phyloP scores from a whole-genome alignment of 2,888 invertebrate genomes.

The Sminthurinus aureus region DNA sequence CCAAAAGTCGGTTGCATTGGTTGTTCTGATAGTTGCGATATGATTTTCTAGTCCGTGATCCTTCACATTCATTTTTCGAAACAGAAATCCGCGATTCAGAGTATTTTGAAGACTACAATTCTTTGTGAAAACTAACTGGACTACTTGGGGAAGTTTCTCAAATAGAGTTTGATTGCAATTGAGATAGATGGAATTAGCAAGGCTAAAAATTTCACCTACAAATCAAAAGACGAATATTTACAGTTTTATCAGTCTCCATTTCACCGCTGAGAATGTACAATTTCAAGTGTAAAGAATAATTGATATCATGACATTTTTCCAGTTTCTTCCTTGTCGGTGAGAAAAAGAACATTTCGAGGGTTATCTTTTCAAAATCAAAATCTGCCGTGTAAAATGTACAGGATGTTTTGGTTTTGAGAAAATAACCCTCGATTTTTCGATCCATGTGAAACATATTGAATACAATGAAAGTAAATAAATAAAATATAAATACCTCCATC shows the following conservation, averaged over 20 bases:
- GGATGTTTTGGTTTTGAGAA: no score
- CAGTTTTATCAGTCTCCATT: no score
- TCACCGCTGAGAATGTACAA: no score
- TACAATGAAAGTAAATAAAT: no score
- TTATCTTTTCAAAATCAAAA: not conserved
- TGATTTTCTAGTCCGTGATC: slow-evolving; percentile 38
- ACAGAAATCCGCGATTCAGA: slow-evolving; percentile 27
- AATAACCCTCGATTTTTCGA: no score
- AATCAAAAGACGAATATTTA: not conserved
- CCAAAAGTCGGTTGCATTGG: slow-evolving; percentile 33
- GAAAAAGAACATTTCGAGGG: no score
- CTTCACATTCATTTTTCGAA: slow-evolving; percentile 20
- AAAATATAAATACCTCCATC: no score
- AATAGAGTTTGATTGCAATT: slow-evolving; percentile 29
- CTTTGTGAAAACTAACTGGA: slow-evolving; percentile 28
- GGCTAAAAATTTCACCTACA: slow-evolving; percentile 25
- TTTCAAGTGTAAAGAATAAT: not conserved
- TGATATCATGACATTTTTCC: not conserved
- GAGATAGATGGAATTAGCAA: slow-evolving; percentile 24
- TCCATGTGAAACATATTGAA: no score
- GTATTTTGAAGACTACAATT: slow-evolving; percentile 36
- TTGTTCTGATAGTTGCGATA: slow-evolving; percentile 5
- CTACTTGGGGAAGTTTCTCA: slow-evolving; percentile 28
- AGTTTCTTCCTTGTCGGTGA: no score
- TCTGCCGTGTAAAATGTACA: no score